Evolutionary conservation across 1,140 invertebrate genomes (phyloP).

Genomic region (Agrypnia vestita): DNA sequence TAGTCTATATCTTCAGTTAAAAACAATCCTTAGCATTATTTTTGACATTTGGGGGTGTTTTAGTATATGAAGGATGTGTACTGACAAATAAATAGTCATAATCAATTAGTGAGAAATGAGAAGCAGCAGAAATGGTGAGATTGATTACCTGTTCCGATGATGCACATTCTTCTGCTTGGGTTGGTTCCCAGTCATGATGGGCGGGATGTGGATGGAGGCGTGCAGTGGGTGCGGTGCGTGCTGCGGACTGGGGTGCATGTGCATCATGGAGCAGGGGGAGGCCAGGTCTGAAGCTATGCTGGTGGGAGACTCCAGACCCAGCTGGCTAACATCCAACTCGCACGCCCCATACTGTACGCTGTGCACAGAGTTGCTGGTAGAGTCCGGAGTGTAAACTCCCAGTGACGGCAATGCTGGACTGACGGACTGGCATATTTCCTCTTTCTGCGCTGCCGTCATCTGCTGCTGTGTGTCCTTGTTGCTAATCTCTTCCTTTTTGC

Average conservation of each 20-base stretch:
- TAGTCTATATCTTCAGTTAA: too few species aligned
- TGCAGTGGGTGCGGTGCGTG: conserved; percentile 75
- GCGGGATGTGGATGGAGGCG: conserved; percentile 76
- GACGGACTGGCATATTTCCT: conserved; percentile 73
- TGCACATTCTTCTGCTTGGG: conserved; percentile 73
- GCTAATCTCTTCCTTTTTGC: conserved; percentile 71
- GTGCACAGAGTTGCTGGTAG: conserved; percentile 88
- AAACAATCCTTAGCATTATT: too few species aligned
- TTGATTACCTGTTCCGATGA: conserved; percentile 73
- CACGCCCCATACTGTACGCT: conserved; percentile 86
- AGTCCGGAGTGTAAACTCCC: conserved; percentile 89
- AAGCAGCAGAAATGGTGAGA: conserved; percentile 44
- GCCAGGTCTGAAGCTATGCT: conserved; percentile 90
- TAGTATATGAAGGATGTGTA: too few species aligned
- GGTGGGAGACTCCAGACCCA: conserved; percentile 89
- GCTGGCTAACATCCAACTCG: conserved; percentile 87
- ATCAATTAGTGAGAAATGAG: too few species aligned
- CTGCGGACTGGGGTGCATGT: conserved; percentile 74
- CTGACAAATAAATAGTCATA: too few species aligned
- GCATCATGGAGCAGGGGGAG: conserved; percentile 82
- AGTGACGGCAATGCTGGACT: conserved; percentile 81
- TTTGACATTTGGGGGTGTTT: too few species aligned
- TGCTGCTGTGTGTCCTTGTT: conserved; percentile 64
- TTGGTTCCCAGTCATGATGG: conserved; percentile 74
- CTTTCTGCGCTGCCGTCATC: conserved; percentile 61